Conservation (phyloP, 2,113 vertebrate genomes). For the Python bivittatus region DNA sequence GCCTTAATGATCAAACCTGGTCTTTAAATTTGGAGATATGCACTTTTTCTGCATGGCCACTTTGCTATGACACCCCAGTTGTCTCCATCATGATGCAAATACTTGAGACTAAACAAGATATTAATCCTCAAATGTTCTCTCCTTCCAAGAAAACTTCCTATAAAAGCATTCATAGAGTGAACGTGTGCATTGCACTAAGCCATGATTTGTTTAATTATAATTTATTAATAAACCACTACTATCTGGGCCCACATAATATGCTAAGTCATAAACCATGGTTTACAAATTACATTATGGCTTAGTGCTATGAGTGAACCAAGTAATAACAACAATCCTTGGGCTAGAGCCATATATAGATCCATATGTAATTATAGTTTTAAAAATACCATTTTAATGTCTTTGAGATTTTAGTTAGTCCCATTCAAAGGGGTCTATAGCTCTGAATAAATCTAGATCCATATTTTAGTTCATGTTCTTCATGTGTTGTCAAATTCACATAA, state of each 20-base stretch:
- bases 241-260: neutral
- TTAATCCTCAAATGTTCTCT: neutral
- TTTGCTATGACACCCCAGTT: neutral
- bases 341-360: neutral
- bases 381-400: no score
- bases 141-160: neutral
- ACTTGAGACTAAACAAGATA: neutral
- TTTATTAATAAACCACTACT: neutral
- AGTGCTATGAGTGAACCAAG: neutral
- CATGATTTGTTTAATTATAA: neutral
- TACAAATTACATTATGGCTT: neutral
- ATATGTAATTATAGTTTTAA: neutral
- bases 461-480: neutral
- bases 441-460: neutral
- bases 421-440: neutral
- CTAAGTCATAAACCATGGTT: neutral
- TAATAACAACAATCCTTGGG: neutral
- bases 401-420: neutral
- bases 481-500: neutral
- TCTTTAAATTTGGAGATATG: neutral
- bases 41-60: no score
- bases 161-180: neutral
- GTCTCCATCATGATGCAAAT: neutral
- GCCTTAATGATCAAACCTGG: neutral
- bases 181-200: neutral